Evolutionary conservation across 2,888 invertebrate genomes (phyloP), one percentile per base, ranked within the genome.

Genomic region (Drosophila pseudotakahashii): DNA sequence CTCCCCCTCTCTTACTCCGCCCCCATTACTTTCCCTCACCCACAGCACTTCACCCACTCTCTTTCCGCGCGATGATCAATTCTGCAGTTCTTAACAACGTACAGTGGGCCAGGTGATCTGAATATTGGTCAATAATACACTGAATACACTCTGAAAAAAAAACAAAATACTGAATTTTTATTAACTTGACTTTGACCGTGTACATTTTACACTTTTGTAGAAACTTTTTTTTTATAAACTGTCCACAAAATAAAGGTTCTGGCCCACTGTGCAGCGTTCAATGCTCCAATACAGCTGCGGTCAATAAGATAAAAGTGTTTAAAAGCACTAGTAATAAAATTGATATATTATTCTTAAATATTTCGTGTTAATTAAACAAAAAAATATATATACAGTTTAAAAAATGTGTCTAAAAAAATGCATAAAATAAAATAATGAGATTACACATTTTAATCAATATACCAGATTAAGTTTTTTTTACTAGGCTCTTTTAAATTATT

Each of bases 281-380:
- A 82, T 82, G 86, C 86, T 81, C 80, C 83, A 67, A 52, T 57
- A 32, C 34, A 75, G 41, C 9, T 2, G 11, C 11, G 32, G 11
- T 36, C 34, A 59, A 2, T 19, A 10, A 19, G 11, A 4, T 54
- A 16, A 14, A 16, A 14, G n/a, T n/a, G 9, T 6, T n/a, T 26
- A 26, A 6, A 26, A 26, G 6, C 26, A 6, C 26, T 26, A 6
- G 6, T 26, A 26, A 6, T 26, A 26, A 26, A 26, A 26, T 26
- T 26, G 26, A 26, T 26, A 26, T 26, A 26, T 26, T 26, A 26
- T 26, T 26, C 26, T 26, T 26, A 26, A 26, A 6, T 26, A 26
- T 6, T 26, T 26, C 5, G 5, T 26, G 5, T 26, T 5, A 26
- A 26, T 6, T 26, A 26, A 26, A 26, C 26, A 26, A 5, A 5